A percentile compares a stretch with the other conserved stretches of the same genome.
Conservation (phyloP, 1,140 invertebrate species). For the Orius insidiosus region DNA sequence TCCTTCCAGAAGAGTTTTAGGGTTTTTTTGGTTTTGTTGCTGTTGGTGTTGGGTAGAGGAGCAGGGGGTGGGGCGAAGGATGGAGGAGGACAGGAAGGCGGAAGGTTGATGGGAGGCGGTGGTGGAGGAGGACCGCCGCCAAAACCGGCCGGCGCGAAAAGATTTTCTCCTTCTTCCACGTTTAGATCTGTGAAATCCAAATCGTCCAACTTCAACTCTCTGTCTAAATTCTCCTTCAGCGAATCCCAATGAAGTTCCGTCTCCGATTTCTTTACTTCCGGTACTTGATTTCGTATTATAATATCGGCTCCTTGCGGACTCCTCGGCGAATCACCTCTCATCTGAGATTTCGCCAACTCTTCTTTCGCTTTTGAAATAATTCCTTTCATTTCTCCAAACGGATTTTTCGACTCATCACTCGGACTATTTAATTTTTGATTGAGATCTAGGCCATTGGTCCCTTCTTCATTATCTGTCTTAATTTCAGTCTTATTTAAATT, state of each 20-base stretch:
- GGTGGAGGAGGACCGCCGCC: conserved; percentile 49
- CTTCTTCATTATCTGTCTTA: conserved; percentile 32
- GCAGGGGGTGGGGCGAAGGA: conserved; percentile 24
- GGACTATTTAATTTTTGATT: conserved; percentile 59
- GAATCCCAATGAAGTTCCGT: conserved; percentile 93
- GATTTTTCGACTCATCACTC: conserved; percentile 29
- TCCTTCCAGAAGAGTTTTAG: conserved; percentile 96
- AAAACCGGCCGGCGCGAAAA: conserved; percentile 38
- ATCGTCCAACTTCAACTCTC: conserved; percentile 81
- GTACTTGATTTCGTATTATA: conserved; percentile 28
- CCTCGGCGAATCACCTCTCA: conserved; percentile 40
- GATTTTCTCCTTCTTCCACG: conserved; percentile 55
- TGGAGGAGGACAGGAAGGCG: conserved; percentile 26
- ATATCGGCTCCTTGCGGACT: conserved; percentile 40
- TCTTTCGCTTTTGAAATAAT: conserved; percentile 87
- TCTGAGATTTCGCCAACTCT: conserved; percentile 24
- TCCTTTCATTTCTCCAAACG: conserved; percentile 69
- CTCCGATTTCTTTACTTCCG: conserved; percentile 72
- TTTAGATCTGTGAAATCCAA: conserved; percentile 89
- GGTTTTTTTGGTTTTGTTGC: conserved; percentile 90
- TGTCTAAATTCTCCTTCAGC: conserved; percentile 56
- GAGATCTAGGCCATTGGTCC: conserved; percentile 34
- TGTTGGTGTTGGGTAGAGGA: conserved; percentile 25
- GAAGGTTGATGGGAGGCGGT: conserved; percentile 36
- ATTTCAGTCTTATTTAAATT: not conserved